A percentile compares a stretch with the other conserved stretches of the same genome.
phyloP scores from a whole-genome alignment of 2,888 invertebrate species.

The Heterodera filipjevi region DNA sequence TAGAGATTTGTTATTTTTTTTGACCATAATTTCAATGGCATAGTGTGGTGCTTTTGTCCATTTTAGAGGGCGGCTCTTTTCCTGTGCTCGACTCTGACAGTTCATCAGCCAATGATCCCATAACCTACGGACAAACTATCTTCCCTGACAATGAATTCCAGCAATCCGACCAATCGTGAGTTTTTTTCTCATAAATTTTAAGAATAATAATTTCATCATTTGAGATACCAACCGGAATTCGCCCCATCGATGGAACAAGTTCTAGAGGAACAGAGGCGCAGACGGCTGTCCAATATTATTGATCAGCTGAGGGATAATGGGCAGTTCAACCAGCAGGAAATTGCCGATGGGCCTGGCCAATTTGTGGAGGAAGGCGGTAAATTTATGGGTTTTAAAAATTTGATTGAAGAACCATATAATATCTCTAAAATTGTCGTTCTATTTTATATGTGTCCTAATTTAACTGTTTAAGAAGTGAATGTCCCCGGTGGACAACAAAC shows the following conservation, averaged over 20 bases:
- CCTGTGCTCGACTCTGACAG: background rate
- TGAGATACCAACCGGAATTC: constrained; percentile 17
- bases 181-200: background rate
- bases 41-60: background rate
- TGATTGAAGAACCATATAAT: too few species aligned
- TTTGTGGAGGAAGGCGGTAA: constrained; percentile 18
- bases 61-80: constrained; percentile 12
- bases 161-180: background rate
- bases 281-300: constrained; percentile 22
- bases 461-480: background rate
- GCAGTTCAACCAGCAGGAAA: constrained; percentile 8
- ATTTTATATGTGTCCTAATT: background rate
- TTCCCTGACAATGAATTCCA: background rate
- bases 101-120: background rate
- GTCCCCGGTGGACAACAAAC: background rate
- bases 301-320: constrained; percentile 11
- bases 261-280: constrained; percentile 6
- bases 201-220: background rate
- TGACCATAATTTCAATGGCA: background rate
- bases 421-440: too few species aligned
- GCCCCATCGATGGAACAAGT: background rate
- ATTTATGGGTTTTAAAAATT: background rate
- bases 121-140: background rate
- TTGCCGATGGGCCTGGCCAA: background rate
- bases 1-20: background rate